Percentiles rank a stretch among this genome's conserved stretches.
These are phyloP conservation scores for Microcebus ravelobensis DNA, from an alignment of 2,113 vertebrate species.

Conservation along the genomic window DNA sequence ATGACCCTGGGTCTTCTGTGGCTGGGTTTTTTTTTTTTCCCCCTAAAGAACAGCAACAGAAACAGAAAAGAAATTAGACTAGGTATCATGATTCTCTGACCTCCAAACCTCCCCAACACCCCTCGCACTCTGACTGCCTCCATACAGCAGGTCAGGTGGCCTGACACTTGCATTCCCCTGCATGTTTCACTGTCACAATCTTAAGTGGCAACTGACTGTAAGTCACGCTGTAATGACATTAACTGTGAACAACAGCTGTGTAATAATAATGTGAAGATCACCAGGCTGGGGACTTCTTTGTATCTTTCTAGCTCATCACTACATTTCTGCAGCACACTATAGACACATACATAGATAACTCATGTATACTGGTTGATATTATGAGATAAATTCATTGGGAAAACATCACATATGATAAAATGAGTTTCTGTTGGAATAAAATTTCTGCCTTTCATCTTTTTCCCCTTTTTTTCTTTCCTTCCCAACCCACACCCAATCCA, in stretches of 20 bases:
- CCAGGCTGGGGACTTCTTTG: not conserved
- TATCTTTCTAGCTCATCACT: not conserved
- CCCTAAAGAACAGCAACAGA: not conserved
- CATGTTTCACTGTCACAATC: not conserved
- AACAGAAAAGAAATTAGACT: not conserved
- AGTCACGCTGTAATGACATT: not conserved
- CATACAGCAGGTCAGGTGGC: too few relatives aligned
- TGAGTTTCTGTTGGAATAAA: not conserved
- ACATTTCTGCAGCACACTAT: not conserved
- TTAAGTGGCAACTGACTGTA: not conserved
- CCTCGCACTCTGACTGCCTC: not conserved
- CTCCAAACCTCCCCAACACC: too few relatives aligned
- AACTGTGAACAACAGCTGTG: not conserved
- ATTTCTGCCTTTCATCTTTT: not conserved
- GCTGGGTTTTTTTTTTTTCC: not conserved
- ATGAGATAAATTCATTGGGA: not conserved
- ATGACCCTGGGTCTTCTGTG: not conserved
- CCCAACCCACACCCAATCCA: not conserved
- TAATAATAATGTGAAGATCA: not conserved
- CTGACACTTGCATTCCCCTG: not conserved
- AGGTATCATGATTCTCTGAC: not conserved
- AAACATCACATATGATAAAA: not conserved
- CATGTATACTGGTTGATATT: not conserved
- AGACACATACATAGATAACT: too few relatives aligned
- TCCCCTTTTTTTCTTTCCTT: not conserved